phyloP scores from a whole-genome alignment of 1,140 invertebrate species.

The Drosophila orosa region DNA sequence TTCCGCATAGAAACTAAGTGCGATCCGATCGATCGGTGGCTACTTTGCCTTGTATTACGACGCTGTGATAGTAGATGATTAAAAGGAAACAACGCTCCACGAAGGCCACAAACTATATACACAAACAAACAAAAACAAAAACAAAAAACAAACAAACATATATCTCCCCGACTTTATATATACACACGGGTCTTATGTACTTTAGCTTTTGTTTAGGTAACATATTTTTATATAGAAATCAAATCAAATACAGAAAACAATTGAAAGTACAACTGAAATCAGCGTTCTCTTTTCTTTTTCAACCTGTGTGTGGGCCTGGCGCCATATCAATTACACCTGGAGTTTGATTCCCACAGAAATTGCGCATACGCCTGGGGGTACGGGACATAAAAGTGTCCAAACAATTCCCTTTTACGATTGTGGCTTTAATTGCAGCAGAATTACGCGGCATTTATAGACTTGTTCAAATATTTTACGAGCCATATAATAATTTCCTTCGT shows the following conservation, averaged over 20 bases:
- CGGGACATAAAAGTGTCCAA: conserved; percentile 40
- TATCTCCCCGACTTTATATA: conserved; percentile 38
- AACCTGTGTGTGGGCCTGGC: conserved; percentile 12
- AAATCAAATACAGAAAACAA: conserved; percentile 15
- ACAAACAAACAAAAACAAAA: too few relatives aligned
- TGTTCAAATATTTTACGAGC: conserved; percentile 81
- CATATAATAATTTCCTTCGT: conserved; percentile 69
- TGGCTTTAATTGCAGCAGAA: conserved; percentile 67
- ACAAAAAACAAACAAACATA: background rate
- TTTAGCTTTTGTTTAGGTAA: conserved; percentile 18
- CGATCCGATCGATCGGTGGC: conserved; percentile 7
- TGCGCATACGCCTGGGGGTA: conserved; percentile 51
- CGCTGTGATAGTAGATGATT: conserved; percentile 72
- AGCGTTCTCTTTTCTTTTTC: background rate
- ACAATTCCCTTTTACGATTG: conserved; percentile 47
- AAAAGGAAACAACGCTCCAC: conserved; percentile 25
- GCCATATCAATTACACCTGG: conserved; percentile 58
- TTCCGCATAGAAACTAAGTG: conserved; percentile 50
- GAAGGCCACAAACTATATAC: conserved; percentile 3
- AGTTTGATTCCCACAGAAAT: conserved; percentile 56
- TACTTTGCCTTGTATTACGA: conserved; percentile 68
- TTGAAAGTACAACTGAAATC: conserved; percentile 13
- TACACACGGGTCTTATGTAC: conserved; percentile 8
- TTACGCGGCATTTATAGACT: conserved; percentile 78
- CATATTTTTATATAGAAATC: conserved; percentile 18